Evolutionary conservation across 2,797 vertebrate genomes (phyloP).

Genomic region (Micromesistius poutassou): DNA sequence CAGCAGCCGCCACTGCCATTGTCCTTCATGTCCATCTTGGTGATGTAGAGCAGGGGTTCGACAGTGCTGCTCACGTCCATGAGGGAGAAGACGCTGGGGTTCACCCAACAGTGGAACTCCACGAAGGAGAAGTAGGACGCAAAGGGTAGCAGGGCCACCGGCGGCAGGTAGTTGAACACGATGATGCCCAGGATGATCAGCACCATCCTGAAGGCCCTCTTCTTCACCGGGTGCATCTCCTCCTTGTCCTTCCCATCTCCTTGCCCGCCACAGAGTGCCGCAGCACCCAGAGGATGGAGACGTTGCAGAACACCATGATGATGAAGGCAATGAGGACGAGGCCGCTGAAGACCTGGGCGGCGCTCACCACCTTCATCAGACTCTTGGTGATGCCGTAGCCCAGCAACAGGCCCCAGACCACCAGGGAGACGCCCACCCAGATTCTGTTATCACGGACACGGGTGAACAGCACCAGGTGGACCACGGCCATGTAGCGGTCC

Average conservation of each 20-base stretch:
- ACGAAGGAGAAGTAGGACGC: constrained; percentile 57
- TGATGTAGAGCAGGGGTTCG: constrained; percentile 73
- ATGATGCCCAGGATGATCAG: constrained; percentile 69
- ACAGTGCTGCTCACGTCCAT: constrained; percentile 78
- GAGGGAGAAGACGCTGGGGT: constrained; percentile 63
- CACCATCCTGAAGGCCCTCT: constrained; percentile 72
- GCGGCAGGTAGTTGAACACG: constrained; percentile 68
- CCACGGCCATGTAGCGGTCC: constrained; percentile 58
- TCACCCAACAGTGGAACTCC: constrained; percentile 64
- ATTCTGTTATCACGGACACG: constrained; percentile 61
- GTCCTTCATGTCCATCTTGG: constrained; percentile 58
- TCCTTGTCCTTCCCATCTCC: constrained; percentile 71
- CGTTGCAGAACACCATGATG: constrained; percentile 75
- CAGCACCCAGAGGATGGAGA: constrained; percentile 74
- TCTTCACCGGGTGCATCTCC: constrained; percentile 73
- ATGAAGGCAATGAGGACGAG: constrained; percentile 67
- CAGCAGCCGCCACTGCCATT: background rate
- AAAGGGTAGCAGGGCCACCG: constrained; percentile 72
- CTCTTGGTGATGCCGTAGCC: constrained; percentile 60
- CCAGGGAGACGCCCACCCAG: constrained; percentile 43
- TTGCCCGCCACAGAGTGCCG: constrained; percentile 66
- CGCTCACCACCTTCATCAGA: constrained; percentile 47
- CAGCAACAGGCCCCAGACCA: constrained; percentile 63
- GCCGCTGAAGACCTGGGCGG: constrained; percentile 60
- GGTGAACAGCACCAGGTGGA: constrained; percentile 68